Conservation (phyloP, 64 coral and sea anemone species). For the Pocillopora verrucosa region DNA sequence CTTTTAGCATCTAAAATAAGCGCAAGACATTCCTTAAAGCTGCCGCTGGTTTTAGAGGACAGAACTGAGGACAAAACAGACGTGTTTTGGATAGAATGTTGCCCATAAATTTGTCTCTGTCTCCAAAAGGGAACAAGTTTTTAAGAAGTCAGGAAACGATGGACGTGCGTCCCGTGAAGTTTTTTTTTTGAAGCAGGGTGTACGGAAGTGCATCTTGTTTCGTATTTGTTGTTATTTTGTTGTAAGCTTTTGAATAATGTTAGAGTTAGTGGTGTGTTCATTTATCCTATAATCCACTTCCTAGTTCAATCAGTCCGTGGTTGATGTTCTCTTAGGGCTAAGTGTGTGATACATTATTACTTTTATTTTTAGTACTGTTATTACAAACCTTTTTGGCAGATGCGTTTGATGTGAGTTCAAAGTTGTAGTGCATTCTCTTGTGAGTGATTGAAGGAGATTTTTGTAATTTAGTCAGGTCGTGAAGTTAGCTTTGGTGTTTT, state of each 20-base stretch:
- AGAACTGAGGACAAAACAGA: too few species aligned
- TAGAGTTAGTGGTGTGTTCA: not conserved
- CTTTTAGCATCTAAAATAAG: not conserved
- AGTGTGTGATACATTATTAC: not conserved
- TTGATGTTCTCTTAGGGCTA: not conserved
- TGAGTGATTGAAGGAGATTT: not conserved
- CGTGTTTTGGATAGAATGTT: not conserved
- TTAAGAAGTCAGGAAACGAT: not conserved
- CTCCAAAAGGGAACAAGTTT: not conserved
- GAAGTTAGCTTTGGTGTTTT: not conserved
- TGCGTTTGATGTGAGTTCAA: not conserved
- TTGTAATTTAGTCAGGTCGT: not conserved
- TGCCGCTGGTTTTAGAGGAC: not conserved
- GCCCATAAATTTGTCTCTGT: not conserved
- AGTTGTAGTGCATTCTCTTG: not conserved
- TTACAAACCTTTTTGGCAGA: not conserved
- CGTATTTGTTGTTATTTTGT: not conserved
- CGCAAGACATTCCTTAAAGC: not conserved
- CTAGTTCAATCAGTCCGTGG: not conserved
- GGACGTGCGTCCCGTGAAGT: constrained; percentile 1
- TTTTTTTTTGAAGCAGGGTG: not conserved
- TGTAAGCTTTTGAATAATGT: not conserved
- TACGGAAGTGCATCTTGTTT: not conserved
- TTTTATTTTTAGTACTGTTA: not conserved
- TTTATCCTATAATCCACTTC: not conserved